Conservation (phyloP, 1,140 invertebrate genomes). For the Drosophila seguyi region DNA sequence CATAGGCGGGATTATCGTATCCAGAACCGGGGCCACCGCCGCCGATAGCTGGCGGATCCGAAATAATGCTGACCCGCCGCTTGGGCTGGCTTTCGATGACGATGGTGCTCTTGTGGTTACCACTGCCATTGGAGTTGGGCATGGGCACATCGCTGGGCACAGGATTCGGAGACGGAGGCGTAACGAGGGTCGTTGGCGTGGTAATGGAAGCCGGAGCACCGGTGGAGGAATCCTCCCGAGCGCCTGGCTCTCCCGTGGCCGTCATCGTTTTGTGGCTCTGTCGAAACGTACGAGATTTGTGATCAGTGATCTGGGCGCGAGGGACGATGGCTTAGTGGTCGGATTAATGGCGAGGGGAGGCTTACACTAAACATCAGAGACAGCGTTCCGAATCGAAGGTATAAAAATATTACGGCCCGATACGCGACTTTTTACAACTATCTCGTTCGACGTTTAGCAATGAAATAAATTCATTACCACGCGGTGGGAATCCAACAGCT, state of each 20-base stretch:
- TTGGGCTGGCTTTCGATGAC: conserved; percentile 81
- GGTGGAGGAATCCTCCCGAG: conserved; percentile 44
- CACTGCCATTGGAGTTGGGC: conserved; percentile 56
- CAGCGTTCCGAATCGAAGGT: conserved; percentile 30
- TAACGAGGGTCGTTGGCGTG: conserved; percentile 20
- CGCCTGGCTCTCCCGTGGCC: conserved; percentile 64
- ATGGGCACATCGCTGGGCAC: conserved; percentile 56
- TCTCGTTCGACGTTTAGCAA: conserved; percentile 79
- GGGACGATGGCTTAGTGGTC: background rate
- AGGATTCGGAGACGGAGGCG: conserved; percentile 26
- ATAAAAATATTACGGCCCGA: conserved; percentile 36
- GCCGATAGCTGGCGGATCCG: conserved; percentile 66
- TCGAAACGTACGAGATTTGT: conserved; percentile 4
- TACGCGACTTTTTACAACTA: conserved; percentile 73
- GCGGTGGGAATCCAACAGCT: conserved; percentile 43
- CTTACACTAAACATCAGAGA: conserved; percentile 55
- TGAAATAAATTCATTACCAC: conserved; percentile 82
- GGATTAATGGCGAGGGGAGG: background rate
- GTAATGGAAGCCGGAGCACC: conserved; percentile 18
- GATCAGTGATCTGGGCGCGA: conserved; percentile 2
- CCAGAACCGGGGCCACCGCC: conserved; percentile 44
- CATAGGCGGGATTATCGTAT: conserved; percentile 82
- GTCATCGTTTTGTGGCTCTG: conserved; percentile 62
- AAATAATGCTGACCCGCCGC: conserved; percentile 80
- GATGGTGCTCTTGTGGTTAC: conserved; percentile 63